These are phyloP conservation scores for Halichoerus grypus DNA, from an alignment of 2,113 vertebrate species.

Conservation along the genomic window DNA sequence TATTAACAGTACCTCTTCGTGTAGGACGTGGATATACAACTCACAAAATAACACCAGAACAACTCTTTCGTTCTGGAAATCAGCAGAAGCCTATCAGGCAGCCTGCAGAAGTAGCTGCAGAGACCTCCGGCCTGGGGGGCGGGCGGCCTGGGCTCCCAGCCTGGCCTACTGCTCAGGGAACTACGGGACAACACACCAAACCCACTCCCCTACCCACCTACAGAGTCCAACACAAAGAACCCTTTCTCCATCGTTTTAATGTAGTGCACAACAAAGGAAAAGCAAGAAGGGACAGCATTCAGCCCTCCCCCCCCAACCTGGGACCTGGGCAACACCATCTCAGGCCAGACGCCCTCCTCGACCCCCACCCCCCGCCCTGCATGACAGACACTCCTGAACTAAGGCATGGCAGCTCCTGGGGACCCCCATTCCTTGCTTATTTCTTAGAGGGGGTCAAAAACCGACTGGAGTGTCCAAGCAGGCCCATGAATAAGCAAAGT, in stretches of 20 bases:
- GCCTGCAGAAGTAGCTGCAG: background rate
- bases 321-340: background rate
- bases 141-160: background rate
- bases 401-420: background rate
- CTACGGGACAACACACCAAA: background rate
- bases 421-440: background rate
- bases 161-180: background rate
- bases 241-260: background rate
- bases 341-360: background rate
- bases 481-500: background rate
- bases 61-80: constrained; percentile 15
- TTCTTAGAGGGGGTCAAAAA: background rate
- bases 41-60: background rate
- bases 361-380: fast-evolving
- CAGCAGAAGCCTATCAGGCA: background rate
- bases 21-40: background rate
- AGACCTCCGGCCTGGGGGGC: background rate
- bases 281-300: background rate
- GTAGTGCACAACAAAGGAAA: background rate
- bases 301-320: background rate
- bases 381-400: background rate
- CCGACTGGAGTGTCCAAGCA: background rate
- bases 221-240: background rate
- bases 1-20: background rate
- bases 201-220: background rate